Percentiles rank a stretch among this genome's conserved stretches.
Conservation (phyloP, 2,797 vertebrate species). For the Macroramphosus scolopax region DNA sequence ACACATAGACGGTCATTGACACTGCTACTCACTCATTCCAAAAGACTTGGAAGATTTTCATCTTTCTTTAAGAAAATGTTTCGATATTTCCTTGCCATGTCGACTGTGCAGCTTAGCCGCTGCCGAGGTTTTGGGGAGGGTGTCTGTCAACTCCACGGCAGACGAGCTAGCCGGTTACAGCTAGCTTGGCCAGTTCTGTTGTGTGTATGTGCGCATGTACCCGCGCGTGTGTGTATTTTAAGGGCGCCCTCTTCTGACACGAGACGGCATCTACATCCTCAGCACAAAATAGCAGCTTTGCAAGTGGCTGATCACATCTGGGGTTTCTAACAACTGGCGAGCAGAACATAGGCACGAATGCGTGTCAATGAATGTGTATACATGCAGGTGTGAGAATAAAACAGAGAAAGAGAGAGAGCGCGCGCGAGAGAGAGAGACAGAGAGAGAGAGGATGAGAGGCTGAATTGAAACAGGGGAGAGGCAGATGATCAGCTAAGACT, state of each 20-base stretch:
- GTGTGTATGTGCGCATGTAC: too few relatives aligned
- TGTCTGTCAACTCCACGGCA: constrained; percentile 69
- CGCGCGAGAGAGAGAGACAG: too few relatives aligned
- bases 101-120: constrained; percentile 77
- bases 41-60: constrained; percentile 78
- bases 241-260: constrained; percentile 36
- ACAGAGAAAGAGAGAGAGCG: neutral
- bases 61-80: constrained; percentile 75
- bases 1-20: neutral
- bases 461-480: too few relatives aligned
- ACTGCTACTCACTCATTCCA: constrained; percentile 77
- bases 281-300: constrained; percentile 31
- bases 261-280: neutral
- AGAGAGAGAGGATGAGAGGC: constrained; percentile 12
- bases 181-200: constrained; percentile 54
- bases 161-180: constrained; percentile 72
- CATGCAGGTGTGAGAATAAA: neutral
- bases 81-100: constrained; percentile 80
- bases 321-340: constrained; percentile 25
- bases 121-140: constrained; percentile 76
- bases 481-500: too few relatives aligned
- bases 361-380: neutral
- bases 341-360: constrained; percentile 20
- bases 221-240: neutral
- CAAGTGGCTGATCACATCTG: constrained; percentile 40